Evolutionary conservation across 2,113 vertebrate species (phyloP), one percentile per base, ranked within the genome.

Genomic region (Siphamia tubifer): DNA sequence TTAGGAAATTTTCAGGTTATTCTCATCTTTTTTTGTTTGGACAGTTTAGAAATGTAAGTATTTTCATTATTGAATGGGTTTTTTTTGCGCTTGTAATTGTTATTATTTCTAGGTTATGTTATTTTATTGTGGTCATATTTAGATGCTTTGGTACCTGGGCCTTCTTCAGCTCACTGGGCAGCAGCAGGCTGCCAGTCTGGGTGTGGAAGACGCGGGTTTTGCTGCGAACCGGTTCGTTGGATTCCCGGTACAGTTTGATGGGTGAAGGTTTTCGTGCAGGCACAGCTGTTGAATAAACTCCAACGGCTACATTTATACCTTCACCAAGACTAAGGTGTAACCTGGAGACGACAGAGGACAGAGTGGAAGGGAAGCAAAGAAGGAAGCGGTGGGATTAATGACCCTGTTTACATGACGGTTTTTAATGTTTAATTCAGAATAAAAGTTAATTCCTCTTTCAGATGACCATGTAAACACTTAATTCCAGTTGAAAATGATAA

Each of bases 81-180:
- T n/a, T n/a, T n/a, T n/a, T n/a, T n/a, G n/a, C n/a, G n/a, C n/a
- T n/a, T n/a, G n/a, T n/a, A n/a, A n/a, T n/a, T n/a, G n/a, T n/a
- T n/a, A n/a, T n/a, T n/a, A n/a, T n/a, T n/a, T n/a, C n/a, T n/a
- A n/a, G 6, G 4, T 35, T 30, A 61, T 8, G 13, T 10, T 25
- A 8, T 4, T 8, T 34, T 13, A n/a, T n/a, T 1, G 2, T 1
- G 36, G 10, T 13, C n/a, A 28, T 3, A 47, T 31, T 16, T 2
- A 11, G 35, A 15, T 23, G 31, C 13, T 21, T 25, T 38, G n/a
- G n/a, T 85, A 98, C 98, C 95, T 97, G 97, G 63, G 95, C 89
- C 67, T 92, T 94, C 88, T 98, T 99, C 19, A 95, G 97, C 62
- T 98, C 95, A 10, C 93, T 97, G 40, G 96, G 95, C 61, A 99